phyloP scores from a whole-genome alignment of 2,888 invertebrate species.

The Falcaria lacertinaria region DNA sequence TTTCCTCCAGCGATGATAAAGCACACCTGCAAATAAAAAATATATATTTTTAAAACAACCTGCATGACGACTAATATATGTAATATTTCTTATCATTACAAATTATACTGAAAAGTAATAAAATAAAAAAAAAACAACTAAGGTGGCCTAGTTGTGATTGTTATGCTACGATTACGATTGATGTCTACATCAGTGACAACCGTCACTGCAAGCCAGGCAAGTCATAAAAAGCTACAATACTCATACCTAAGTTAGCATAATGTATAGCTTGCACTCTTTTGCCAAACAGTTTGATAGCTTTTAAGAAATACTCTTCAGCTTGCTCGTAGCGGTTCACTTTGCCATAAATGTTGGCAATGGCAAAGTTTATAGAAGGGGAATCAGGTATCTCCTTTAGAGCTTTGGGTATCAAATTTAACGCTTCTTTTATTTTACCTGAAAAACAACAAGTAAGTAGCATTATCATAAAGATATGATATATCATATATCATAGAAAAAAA shows the following conservation, averaged over 20 bases:
- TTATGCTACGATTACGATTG: too few species aligned
- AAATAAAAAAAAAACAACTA: too few species aligned
- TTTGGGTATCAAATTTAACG: slow-evolving; percentile 83
- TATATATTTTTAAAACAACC: slow-evolving; percentile 3
- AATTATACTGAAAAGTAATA: too few species aligned
- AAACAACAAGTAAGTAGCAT: slow-evolving; percentile 3
- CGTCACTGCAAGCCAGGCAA: too few species aligned
- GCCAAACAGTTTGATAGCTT: slow-evolving; percentile 83
- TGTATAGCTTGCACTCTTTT: slow-evolving; percentile 87
- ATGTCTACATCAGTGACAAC: too few species aligned
- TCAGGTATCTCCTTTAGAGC: slow-evolving; percentile 86
- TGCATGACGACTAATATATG: too few species aligned
- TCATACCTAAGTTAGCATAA: slow-evolving; percentile 91
- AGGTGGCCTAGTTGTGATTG: too few species aligned
- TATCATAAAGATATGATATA: not conserved
- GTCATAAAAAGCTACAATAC: too few species aligned
- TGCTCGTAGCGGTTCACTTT: slow-evolving; percentile 87
- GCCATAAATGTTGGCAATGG: slow-evolving; percentile 92
- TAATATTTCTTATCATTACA: too few species aligned
- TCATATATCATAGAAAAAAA: slow-evolving; percentile 4
- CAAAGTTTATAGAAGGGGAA: slow-evolving; percentile 90
- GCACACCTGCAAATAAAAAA: slow-evolving; percentile 82
- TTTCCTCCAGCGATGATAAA: slow-evolving; percentile 96
- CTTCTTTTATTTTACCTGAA: slow-evolving; percentile 83
- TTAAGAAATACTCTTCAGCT: slow-evolving; percentile 90